Percentiles rank a stretch among this genome's conserved stretches.
Conservation (phyloP, 2,797 vertebrate species). For the Allobates femoralis region DNA sequence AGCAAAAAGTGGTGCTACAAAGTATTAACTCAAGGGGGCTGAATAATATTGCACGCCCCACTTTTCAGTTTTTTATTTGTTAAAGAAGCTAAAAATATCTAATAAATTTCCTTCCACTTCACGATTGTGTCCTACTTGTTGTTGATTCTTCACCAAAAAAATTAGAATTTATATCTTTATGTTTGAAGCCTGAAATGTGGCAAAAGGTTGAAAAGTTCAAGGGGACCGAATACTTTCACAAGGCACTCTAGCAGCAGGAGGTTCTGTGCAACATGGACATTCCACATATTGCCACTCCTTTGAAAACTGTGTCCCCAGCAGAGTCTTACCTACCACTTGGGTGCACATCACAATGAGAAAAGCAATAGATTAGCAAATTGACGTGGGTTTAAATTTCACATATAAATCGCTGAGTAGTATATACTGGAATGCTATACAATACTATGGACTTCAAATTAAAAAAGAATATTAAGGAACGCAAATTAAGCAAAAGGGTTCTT, state of each 20-base stretch:
- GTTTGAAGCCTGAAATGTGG: too few relatives aligned
- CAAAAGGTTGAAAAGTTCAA: too few relatives aligned
- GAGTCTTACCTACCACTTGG: background rate
- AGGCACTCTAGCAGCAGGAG: background rate
- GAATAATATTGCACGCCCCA: too few relatives aligned
- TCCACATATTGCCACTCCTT: background rate
- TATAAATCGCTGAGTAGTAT: background rate
- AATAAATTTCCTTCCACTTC: too few relatives aligned
- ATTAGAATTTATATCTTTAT: too few relatives aligned
- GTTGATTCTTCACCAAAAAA: too few relatives aligned
- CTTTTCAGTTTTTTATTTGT: too few relatives aligned
- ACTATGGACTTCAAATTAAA: background rate
- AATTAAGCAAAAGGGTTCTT: background rate
- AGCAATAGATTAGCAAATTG: slow-evolving; percentile 3
- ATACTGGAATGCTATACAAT: background rate
- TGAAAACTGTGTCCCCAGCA: background rate
- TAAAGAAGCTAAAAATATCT: too few relatives aligned
- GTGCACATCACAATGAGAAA: background rate
- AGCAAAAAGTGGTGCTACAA: too few relatives aligned
- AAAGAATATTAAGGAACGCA: background rate
- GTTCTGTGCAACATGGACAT: background rate
- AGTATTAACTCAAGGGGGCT: too few relatives aligned
- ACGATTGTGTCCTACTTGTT: too few relatives aligned
- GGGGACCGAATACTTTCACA: too few relatives aligned
- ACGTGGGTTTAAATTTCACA: background rate